phyloP scores from a whole-genome alignment of 2,113 vertebrate species.

The Smithornis capensis region DNA sequence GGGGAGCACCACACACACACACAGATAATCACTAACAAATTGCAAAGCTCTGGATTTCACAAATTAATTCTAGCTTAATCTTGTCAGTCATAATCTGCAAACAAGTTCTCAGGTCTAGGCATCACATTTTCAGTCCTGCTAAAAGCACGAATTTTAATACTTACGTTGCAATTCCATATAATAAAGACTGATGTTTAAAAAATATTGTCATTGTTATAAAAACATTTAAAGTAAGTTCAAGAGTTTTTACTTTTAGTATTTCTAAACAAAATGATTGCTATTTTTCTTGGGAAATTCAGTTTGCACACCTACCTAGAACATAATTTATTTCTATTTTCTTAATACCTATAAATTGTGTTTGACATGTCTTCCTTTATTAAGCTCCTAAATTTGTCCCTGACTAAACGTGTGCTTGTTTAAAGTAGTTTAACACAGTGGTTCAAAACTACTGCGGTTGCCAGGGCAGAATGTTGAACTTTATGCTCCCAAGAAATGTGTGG shows the following conservation, averaged over 20 bases:
- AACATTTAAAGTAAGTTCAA: slow-evolving; percentile 26
- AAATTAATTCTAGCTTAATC: slow-evolving; percentile 11
- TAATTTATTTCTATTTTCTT: slow-evolving; percentile 32
- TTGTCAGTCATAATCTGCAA: slow-evolving; percentile 1
- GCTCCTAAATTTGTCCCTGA: slow-evolving; percentile 50
- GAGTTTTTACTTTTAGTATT: slow-evolving; percentile 38
- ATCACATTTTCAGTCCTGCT: not conserved
- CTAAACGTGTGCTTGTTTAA: slow-evolving; percentile 42
- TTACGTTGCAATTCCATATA: not conserved
- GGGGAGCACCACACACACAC: not conserved
- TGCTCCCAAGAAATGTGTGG: slow-evolving; percentile 48
- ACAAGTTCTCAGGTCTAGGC: not conserved
- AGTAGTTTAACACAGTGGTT: not conserved
- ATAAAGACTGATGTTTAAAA: slow-evolving; percentile 41
- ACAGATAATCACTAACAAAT: not conserved
- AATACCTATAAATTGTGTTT: slow-evolving; percentile 37
- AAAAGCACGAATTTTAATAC: slow-evolving; percentile 18
- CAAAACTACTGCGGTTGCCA: slow-evolving; percentile 35
- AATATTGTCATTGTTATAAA: slow-evolving; percentile 35
- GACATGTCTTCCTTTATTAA: slow-evolving; percentile 55
- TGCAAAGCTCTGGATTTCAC: not conserved
- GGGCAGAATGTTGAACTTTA: slow-evolving; percentile 49
- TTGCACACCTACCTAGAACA: slow-evolving; percentile 3
- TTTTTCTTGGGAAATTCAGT: slow-evolving; percentile 49
- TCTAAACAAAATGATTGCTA: slow-evolving; percentile 10